Evolutionary conservation across 2,113 vertebrate genomes (phyloP).

Genomic region (Acrocephalus arundinaceus): DNA sequence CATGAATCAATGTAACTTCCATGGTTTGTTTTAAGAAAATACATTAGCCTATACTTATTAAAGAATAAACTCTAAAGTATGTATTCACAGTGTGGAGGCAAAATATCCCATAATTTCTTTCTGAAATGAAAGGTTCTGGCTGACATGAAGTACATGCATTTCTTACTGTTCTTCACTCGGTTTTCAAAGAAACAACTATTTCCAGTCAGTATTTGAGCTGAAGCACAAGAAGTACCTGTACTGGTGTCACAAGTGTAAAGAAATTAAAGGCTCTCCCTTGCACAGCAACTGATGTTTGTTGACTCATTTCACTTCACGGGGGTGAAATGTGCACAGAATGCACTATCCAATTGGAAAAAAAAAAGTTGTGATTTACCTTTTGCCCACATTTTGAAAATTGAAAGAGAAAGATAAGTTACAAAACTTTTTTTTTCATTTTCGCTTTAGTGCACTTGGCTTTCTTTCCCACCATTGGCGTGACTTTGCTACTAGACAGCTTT

Average conservation of each 20-base stretch:
- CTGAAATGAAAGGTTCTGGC: background rate
- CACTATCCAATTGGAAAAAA: background rate
- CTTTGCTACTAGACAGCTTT: background rate
- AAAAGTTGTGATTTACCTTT: background rate
- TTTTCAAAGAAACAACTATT: background rate
- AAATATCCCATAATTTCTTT: background rate
- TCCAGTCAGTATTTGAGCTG: background rate
- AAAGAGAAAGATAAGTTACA: conserved; percentile 39
- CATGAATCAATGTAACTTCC: background rate
- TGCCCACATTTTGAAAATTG: conserved; percentile 17
- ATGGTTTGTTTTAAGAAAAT: background rate
- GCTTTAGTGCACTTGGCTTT: background rate
- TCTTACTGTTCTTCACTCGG: background rate
- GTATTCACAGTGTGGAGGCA: background rate
- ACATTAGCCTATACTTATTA: background rate
- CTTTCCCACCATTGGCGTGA: background rate
- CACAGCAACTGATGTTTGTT: background rate
- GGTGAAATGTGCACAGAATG: background rate
- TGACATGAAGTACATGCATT: background rate
- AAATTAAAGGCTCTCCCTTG: background rate
- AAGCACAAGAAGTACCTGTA: background rate
- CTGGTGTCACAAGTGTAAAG: background rate
- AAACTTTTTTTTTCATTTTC: conserved; percentile 43
- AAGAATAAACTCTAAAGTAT: background rate
- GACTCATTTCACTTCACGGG: background rate